phyloP scores from a whole-genome alignment of 2,797 vertebrate species.

The Typhlichthys subterraneus region DNA sequence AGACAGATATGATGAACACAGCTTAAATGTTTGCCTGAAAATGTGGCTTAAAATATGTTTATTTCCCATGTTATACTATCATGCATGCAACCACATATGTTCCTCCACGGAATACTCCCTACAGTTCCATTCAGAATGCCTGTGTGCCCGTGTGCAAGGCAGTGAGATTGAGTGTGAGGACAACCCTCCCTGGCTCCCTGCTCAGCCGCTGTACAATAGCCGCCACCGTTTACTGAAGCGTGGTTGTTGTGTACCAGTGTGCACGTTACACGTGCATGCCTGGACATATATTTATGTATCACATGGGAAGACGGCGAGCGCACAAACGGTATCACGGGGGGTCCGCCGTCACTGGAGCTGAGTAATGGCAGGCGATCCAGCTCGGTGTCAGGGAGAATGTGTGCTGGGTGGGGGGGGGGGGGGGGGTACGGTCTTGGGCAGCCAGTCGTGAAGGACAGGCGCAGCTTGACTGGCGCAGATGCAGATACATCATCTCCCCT shows the following conservation, averaged over 20 bases:
- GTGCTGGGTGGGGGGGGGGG: conserved; percentile 28
- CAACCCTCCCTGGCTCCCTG: too few relatives aligned
- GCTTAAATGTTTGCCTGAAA: not conserved
- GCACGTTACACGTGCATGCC: conserved; percentile 43
- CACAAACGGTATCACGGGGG: conserved; percentile 42
- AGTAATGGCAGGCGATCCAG: conserved; percentile 77
- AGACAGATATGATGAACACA: too few relatives aligned
- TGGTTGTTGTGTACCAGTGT: conserved; percentile 26
- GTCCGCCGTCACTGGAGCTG: conserved; percentile 57
- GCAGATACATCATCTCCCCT: conserved; percentile 95
- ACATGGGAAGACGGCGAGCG: conserved; percentile 44
- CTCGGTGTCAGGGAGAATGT: conserved; percentile 57
- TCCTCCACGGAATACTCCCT: too few relatives aligned
- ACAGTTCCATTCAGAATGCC: too few relatives aligned
- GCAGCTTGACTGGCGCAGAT: conserved; percentile 83
- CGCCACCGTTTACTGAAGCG: not conserved
- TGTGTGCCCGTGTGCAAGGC: too few relatives aligned
- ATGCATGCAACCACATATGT: too few relatives aligned
- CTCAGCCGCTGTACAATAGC: too few relatives aligned
- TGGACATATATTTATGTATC: conserved; percentile 65
- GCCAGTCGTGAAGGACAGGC: conserved; percentile 90
- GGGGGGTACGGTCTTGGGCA: conserved; percentile 69
- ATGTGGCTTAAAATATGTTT: not conserved
- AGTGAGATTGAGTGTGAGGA: too few relatives aligned
- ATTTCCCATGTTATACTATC: too few relatives aligned